These are phyloP conservation scores for Ctenochaetus hawaiiensis DNA, from an alignment of 2,797 vertebrate genomes.

Conservation along the genomic window DNA sequence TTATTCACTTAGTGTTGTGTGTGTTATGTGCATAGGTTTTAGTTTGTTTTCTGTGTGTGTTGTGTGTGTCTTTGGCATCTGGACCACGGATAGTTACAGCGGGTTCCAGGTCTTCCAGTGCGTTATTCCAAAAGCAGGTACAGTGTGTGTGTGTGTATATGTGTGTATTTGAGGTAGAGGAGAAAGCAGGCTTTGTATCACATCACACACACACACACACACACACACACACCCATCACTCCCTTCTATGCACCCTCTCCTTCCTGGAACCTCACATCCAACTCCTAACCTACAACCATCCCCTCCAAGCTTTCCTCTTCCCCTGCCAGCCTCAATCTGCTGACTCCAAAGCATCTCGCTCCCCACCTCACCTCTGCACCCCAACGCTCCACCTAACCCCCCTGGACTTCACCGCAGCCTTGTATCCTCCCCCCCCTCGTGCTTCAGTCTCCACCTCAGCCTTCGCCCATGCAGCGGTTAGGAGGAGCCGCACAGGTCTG, in stretches of 20 bases:
- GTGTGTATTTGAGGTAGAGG: constrained; percentile 51
- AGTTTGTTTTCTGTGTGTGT: constrained; percentile 52
- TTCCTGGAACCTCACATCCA: constrained; percentile 45
- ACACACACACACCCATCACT: constrained; percentile 46
- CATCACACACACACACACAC: constrained; percentile 63
- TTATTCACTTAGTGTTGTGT: constrained; percentile 27
- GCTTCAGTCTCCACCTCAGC: constrained; percentile 51
- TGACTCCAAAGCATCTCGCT: constrained; percentile 41
- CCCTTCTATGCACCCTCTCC: constrained; percentile 38
- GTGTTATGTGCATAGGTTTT: constrained; percentile 27
- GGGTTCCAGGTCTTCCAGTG: constrained; percentile 59
- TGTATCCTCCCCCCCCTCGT: neutral
- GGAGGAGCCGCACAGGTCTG: constrained; percentile 68
- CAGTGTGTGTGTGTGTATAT: constrained; percentile 40
- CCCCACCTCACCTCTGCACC: constrained; percentile 34
- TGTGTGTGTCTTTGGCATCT: constrained; percentile 54
- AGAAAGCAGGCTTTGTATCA: constrained; percentile 83
- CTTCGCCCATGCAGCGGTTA: constrained; percentile 64
- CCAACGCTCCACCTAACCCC: constrained; percentile 7
- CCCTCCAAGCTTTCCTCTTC: constrained; percentile 23
- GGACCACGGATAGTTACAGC: constrained; percentile 33
- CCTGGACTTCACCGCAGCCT: constrained; percentile 20
- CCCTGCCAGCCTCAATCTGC: constrained; percentile 32
- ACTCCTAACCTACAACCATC: constrained; percentile 34
- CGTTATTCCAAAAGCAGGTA: constrained; percentile 55